Evolutionary conservation across 2,113 vertebrate genomes (phyloP), one percentile per base, ranked within the genome.

Genomic region (Pomatostomus ruficeps): DNA sequence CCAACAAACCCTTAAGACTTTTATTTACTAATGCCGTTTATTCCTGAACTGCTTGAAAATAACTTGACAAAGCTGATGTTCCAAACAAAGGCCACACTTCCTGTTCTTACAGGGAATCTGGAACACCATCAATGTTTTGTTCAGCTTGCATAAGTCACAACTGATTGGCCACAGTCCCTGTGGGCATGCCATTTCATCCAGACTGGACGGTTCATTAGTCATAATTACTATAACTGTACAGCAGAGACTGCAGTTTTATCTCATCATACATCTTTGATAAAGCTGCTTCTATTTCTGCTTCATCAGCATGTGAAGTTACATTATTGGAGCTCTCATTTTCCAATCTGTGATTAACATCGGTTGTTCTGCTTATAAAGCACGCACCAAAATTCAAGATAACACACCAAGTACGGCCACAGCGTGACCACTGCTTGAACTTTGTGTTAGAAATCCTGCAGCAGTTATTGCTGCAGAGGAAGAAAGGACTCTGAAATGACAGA

Each of bases 151-250:
- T 96, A 96, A 97, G 98, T 98, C 98, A 98, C 98, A 98, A 98
- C 97, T 98, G 98, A 98, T 97, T 98, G 98, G 98, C 98, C 98
- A 97, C 97, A 90, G 97, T 98, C 98, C 98, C 98, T 96, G 94
- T 97, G 98, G 98, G 98, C 97, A 98, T 98, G 98, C 98, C 97
- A 97, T 99, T 99, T 98, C 98, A 98, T 98, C 98, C 98, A 98
- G 98, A 98, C 99, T 98, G 98, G 98, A 99, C 91, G 98, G 98
- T 97, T 99, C 99, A 99, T 99, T 99, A 99, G 98, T 98, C 98
- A 98, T 98, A 98, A 99, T 98, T 98, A 98, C 98, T 98, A 97
- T 97, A 97, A 98, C 98, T 98, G 98, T 98, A 97, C 97, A 95
- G 98, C 98, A 98, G 98, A 98, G 98, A 98, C 98, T 98, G 98